Base-by-base conservation (phyloP, 2,797 vertebrate species). In the Catharus ustulatus region DNA sequence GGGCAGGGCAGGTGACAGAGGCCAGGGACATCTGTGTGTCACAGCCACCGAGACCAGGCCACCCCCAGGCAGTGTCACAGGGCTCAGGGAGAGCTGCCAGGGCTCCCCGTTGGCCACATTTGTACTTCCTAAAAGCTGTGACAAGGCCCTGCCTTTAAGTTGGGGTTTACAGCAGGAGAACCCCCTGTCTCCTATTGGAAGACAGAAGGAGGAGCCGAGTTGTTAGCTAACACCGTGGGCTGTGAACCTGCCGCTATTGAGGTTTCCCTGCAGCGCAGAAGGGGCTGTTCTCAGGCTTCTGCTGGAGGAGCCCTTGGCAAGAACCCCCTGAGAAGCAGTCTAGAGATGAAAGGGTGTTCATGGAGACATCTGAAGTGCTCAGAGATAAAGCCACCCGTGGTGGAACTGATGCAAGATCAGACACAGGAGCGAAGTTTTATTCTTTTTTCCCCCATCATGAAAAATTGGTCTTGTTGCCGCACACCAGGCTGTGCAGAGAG, bases 401-500 rank as follows among this genome's bases (percentile, higher is more conserved):
- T 57, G 48, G n/a, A 89, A 36, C 57, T 62, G 75, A 36, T 77
- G 75, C n/a, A 15, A 77, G 16, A 74, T 68, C 58, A 55, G 40
- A 30, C 5, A 3, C 52, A 49, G 54, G 52, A 84, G 24, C 0
- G 0, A 89, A 87, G 52, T 66, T 85, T 66, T 77, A 15, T 6
- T 71, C 11, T 17, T 72, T 48, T 43, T 74, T 54, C 4, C 30
- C n/a, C n/a, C 29, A 1, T 57, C 9, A 1, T 52, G 23, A 76
- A 89, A 74, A 77, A 49, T 32, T 6, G 0, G 22, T 78, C 36
- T 71, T 3, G 0, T 34, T 54, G 49, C 48, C 0, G 0, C 3
- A 1, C 42, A 4, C n/a, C 36, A 32, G 43, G 24, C 61, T 74
- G 45, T 7, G 2, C 29, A 4, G 32, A 26, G 32, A 34, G 45